These are phyloP conservation scores for Lepidurus packardi DNA, from an alignment of 1,140 invertebrate genomes.

Conservation along the genomic window DNA sequence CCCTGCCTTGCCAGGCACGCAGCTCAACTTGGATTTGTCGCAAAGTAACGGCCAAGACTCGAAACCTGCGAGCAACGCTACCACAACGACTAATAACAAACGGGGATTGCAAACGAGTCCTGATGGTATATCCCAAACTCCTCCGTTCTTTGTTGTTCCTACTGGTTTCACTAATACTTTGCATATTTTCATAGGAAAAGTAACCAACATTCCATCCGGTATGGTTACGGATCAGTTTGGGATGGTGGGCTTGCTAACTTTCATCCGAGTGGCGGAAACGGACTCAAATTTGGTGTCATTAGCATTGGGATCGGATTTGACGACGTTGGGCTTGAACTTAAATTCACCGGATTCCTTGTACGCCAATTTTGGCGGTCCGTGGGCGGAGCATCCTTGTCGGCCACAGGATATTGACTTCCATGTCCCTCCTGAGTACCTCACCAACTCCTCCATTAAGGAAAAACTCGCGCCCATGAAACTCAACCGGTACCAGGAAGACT, in stretches of 20 bases:
- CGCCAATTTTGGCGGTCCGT: constrained; percentile 95
- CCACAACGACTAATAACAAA: constrained; percentile 46
- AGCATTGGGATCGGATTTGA: constrained; percentile 93
- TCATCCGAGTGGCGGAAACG: constrained; percentile 93
- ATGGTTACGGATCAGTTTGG: constrained; percentile 99
- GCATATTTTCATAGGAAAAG: constrained; percentile 59
- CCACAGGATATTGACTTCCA: constrained; percentile 98
- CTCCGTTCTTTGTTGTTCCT: not conserved
- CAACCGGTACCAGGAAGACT: constrained; percentile 95
- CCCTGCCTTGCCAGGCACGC: constrained; percentile 79
- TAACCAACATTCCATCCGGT: constrained; percentile 93
- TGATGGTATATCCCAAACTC: constrained; percentile 62
- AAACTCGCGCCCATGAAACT: constrained; percentile 92
- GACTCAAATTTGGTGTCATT: constrained; percentile 91
- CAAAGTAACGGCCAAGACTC: constrained; percentile 26
- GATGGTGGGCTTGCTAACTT: constrained; percentile 94
- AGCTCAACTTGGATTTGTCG: constrained; percentile 38
- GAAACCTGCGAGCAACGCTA: constrained; percentile 24
- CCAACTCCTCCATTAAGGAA: constrained; percentile 83
- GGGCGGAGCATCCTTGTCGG: constrained; percentile 93
- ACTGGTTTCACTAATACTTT: constrained; percentile 28
- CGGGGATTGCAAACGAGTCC: constrained; percentile 87
- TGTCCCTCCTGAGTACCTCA: constrained; percentile 97
- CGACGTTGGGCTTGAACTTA: constrained; percentile 92
- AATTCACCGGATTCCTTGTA: constrained; percentile 95